These are phyloP conservation scores for Halichoeres trimaculatus DNA, from an alignment of 2,113 vertebrate genomes.

Conservation along the genomic window DNA sequence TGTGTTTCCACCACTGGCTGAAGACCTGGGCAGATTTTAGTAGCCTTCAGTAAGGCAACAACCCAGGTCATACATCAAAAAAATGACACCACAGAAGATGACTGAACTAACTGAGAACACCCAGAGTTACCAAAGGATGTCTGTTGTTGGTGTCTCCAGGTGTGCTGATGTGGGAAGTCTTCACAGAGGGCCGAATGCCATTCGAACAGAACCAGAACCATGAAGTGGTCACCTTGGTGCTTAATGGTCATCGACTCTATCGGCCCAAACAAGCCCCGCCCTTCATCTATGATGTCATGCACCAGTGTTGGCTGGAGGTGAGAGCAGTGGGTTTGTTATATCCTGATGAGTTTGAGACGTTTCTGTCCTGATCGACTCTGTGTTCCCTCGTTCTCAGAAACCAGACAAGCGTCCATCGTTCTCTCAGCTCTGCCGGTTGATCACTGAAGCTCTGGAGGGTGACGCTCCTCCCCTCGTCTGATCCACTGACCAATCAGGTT, in stretches of 20 bases:
- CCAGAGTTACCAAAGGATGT: too few relatives aligned
- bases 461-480: slow-evolving; percentile 46
- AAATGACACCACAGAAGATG: too few relatives aligned
- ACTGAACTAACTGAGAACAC: too few relatives aligned
- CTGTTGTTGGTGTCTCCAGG: slow-evolving; percentile 72
- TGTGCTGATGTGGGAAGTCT: slow-evolving; percentile 97
- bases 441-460: slow-evolving; percentile 66
- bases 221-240: slow-evolving; percentile 92
- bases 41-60: too few relatives aligned
- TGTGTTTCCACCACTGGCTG: too few relatives aligned
- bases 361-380: too few relatives aligned
- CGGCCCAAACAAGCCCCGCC: slow-evolving; percentile 87
- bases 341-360: too few relatives aligned
- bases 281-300: slow-evolving; percentile 90
- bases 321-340: neutral
- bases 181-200: slow-evolving; percentile 93
- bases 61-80: too few relatives aligned
- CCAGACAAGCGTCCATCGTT: slow-evolving; percentile 76
- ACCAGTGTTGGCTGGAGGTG: slow-evolving; percentile 93
- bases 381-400: slow-evolving; percentile 56
- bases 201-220: slow-evolving; percentile 91
- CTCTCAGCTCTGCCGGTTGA: slow-evolving; percentile 62
- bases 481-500: slow-evolving; percentile 26
- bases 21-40: too few relatives aligned
- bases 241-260: slow-evolving; percentile 90